Base-by-base conservation (phyloP, 2,113 vertebrate species). In the Xyrauchen texanus region DNA sequence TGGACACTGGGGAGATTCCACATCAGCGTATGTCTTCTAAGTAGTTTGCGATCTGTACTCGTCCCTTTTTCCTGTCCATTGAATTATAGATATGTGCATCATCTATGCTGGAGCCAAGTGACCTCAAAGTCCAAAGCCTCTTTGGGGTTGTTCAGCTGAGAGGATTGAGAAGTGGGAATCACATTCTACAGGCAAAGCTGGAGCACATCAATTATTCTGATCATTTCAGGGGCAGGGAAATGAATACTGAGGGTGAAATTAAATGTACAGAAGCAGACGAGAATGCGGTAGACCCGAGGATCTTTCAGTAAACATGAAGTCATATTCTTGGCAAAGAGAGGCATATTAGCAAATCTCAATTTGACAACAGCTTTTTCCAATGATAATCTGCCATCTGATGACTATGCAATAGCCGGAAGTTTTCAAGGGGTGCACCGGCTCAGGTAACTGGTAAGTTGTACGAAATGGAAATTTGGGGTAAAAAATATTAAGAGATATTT, bases 91-190 rank as follows among this genome's bases (percentile, higher is more conserved):
- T 85, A 95, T 94, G 94, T 92, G 87, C 95, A 94, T 87, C 94
- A 95, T 87, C 88, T 96, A 89, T 94, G 95, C 88, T 93, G 94
- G 84, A 94, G 93, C 76, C 94, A 93, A 95, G 94, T 84, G 95
- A 96, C 88, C 95, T 94, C 81, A 94, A 94, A 77, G 95, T 93
- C 79, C 94, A 94, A 82, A 47, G 65, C 93, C 95, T 80, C 94
- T 95, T 12, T 93, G 95, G 76, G 95, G 93, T 65, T 94, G 94
- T 82, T 86, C 72, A 52, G 55, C 82, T 10, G 68, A 61, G 69
- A 77, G 52, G 76, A 6, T 74, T 21, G 60, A 76, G 74, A 55
- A 66, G 74, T 76, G 74, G 65, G 78, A 78, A 84, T 84, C 82
- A 52, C 65, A 84, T 81, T 84, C 76, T 69, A 81, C 65, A 84